Conservation (phyloP, 2,797 vertebrate species). For the Monodelphis domestica region DNA sequence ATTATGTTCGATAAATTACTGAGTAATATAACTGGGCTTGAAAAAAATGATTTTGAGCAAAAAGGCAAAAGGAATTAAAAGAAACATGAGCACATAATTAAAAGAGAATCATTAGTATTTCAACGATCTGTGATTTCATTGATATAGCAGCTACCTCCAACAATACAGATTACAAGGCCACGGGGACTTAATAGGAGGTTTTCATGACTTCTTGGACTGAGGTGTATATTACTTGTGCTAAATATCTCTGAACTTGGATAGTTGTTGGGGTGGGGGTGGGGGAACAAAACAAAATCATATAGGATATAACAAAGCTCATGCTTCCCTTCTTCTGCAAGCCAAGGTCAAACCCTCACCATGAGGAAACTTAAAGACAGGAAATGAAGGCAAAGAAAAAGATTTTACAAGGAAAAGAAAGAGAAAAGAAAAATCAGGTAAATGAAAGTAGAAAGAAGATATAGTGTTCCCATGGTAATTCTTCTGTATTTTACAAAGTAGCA, state of each 20-base stretch:
- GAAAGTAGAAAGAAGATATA: not conserved
- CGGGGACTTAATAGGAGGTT: not conserved
- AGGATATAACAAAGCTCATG: not conserved
- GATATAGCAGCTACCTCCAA: not conserved
- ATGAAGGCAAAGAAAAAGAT: not conserved
- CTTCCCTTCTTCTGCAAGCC: not conserved
- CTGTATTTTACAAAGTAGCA: not conserved
- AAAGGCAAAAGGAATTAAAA: not conserved
- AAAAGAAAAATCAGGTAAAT: not conserved
- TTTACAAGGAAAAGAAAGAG: not conserved
- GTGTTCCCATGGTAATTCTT: not conserved
- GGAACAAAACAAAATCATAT: too few species aligned
- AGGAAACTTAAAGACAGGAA: not conserved
- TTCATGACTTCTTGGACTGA: not conserved
- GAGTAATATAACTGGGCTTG: not conserved
- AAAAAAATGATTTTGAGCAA: not conserved
- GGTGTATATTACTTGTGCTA: not conserved
- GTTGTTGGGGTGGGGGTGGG: too few species aligned
- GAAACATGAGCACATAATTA: not conserved
- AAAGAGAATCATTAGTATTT: not conserved
- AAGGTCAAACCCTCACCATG: not conserved
- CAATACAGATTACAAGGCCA: not conserved
- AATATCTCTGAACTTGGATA: not conserved
- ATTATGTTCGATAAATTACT: slow-evolving; percentile 61
- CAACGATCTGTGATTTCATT: not conserved